phyloP scores from a whole-genome alignment of 2,888 invertebrate species.

The Agriotes lineatus region DNA sequence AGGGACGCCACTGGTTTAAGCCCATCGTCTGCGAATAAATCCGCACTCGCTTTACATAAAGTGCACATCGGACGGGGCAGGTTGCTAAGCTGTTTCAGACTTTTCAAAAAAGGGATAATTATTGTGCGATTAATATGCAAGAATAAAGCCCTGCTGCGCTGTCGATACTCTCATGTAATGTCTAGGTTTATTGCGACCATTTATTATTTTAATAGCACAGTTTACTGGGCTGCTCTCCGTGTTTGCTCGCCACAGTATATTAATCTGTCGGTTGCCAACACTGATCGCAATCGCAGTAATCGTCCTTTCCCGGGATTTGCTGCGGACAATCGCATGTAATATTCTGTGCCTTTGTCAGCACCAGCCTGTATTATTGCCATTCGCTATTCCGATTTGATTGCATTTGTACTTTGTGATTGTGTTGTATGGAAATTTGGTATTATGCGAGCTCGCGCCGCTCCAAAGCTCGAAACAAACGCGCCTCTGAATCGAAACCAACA shows the following conservation, averaged over 20 bases:
- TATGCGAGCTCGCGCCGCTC: constrained; percentile 19
- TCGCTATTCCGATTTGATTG: constrained; percentile 55
- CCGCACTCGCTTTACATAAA: constrained; percentile 31
- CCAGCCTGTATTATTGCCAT: constrained; percentile 52
- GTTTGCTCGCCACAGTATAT: constrained; percentile 56
- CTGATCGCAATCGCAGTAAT: constrained; percentile 52
- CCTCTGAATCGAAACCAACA: constrained; percentile 21
- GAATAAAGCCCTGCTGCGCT: constrained; percentile 60
- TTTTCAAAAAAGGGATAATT: constrained; percentile 58
- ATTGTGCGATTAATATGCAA: constrained; percentile 63
- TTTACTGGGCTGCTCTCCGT: constrained; percentile 60
- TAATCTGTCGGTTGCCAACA: constrained; percentile 53
- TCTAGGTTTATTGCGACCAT: constrained; percentile 62
- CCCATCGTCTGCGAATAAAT: constrained; percentile 39
- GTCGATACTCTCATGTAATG: constrained; percentile 63
- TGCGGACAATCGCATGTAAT: constrained; percentile 56
- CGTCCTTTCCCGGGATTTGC: constrained; percentile 59
- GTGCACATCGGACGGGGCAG: constrained; percentile 18
- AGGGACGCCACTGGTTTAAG: too few relatives aligned
- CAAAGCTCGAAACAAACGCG: constrained; percentile 28
- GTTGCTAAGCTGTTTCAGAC: constrained; percentile 20
- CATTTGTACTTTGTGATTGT: constrained; percentile 52
- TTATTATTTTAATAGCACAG: constrained; percentile 64
- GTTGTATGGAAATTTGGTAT: constrained; percentile 42
- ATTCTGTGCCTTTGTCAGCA: constrained; percentile 54